A percentile compares a stretch with the other conserved stretches of the same genome.
These are phyloP conservation scores for Erynnis tages DNA, from an alignment of 2,888 invertebrate species.

Conservation along the genomic window DNA sequence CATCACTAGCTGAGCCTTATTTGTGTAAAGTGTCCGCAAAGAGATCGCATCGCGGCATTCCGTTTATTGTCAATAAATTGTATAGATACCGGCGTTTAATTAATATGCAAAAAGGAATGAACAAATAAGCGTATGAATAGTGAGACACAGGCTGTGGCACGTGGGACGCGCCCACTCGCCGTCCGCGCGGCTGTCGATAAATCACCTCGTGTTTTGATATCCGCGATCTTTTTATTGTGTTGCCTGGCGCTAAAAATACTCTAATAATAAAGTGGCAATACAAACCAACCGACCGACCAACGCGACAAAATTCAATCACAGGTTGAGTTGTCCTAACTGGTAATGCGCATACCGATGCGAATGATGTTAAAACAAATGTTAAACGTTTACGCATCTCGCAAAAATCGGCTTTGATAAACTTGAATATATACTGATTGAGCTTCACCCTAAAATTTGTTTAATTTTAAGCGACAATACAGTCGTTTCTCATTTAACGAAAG, in stretches of 20 bases:
- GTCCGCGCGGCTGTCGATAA: constrained; percentile 29
- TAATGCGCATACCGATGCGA: too few species aligned
- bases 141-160: constrained; percentile 28
- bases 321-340: too few species aligned
- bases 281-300: too few species aligned
- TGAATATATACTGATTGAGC: too few species aligned
- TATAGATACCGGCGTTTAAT: constrained; percentile 39
- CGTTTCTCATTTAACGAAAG: too few species aligned
- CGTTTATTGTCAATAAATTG: constrained; percentile 31
- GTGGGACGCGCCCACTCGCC: constrained; percentile 42
- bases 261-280: constrained; percentile 4
- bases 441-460: too few species aligned
- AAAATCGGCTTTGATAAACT: too few species aligned
- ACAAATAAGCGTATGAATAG: constrained; percentile 32
- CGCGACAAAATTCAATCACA: too few species aligned
- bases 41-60: constrained; percentile 22
- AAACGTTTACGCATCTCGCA: too few species aligned
- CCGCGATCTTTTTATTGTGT: constrained; percentile 32
- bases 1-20: neutral
- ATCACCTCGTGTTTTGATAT: constrained; percentile 35
- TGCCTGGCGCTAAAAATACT: constrained; percentile 23
- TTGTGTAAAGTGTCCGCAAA: constrained; percentile 8
- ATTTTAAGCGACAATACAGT: too few species aligned
- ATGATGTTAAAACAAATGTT: too few species aligned
- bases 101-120: constrained; percentile 39